phyloP scores from a whole-genome alignment of 2,113 vertebrate genomes.

The Oryzias curvinotus region DNA sequence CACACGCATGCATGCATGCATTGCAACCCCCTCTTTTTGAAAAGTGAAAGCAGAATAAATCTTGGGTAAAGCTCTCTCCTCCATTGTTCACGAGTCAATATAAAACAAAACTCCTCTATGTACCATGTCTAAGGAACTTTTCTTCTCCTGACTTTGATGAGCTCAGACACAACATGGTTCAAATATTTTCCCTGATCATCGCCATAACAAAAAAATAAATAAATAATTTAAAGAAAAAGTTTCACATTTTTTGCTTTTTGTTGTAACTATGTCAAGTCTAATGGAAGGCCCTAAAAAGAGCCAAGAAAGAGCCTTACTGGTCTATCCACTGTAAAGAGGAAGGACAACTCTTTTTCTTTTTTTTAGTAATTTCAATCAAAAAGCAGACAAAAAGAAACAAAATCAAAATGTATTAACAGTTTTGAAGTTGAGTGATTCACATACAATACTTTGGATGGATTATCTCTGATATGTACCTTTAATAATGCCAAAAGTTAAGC shows the following conservation, averaged over 20 bases:
- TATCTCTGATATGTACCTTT: too few species aligned
- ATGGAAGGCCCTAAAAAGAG: neutral
- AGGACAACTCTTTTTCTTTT: neutral
- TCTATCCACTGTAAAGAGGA: neutral
- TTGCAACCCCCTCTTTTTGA: slow-evolving; percentile 17
- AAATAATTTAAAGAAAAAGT: neutral
- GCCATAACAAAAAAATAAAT: slow-evolving; percentile 7
- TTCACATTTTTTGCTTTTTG: neutral
- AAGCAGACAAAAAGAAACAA: neutral
- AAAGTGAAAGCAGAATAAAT: slow-evolving; percentile 71
- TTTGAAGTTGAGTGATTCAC: too few species aligned
- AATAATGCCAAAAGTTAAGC: too few species aligned
- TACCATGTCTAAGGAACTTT: slow-evolving; percentile 39
- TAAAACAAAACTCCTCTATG: slow-evolving; percentile 44
- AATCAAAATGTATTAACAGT: slow-evolving; percentile 9
- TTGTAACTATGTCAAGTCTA: neutral
- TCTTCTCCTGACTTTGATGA: slow-evolving; percentile 46
- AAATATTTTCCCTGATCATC: slow-evolving; percentile 32
- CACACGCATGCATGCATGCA: neutral
- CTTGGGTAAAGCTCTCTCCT: slow-evolving; percentile 43
- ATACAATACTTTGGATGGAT: too few species aligned
- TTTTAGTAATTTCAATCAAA: neutral
- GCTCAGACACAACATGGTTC: slow-evolving; percentile 26
- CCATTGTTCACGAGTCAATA: slow-evolving; percentile 63
- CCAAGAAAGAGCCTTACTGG: too few species aligned